Conservation (phyloP, 1,140 invertebrate species). For the Micrasema minimum region DNA sequence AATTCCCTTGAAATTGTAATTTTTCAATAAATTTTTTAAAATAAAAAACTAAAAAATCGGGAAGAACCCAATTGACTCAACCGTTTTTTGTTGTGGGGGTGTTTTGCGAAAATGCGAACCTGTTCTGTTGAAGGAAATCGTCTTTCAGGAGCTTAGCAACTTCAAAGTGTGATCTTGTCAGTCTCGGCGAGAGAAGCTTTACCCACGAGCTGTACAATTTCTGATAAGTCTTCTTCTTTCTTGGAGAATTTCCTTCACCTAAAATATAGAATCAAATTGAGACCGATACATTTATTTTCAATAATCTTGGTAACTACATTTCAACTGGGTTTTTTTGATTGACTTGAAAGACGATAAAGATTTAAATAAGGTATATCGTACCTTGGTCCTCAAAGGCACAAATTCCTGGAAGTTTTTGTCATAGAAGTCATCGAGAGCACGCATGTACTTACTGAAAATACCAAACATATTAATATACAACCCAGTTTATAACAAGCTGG, state of each 20-base stretch:
- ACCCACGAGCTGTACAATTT: conserved; percentile 99
- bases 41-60: too few relatives aligned
- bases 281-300: neutral
- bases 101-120: too few relatives aligned
- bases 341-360: too few relatives aligned
- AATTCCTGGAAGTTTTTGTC: conserved; percentile 99
- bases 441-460: conserved; percentile 93
- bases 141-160: conserved; percentile 98
- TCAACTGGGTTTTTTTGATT: too few relatives aligned
- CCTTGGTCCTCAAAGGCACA: conserved; percentile 90
- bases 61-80: too few relatives aligned
- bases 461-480: conserved; percentile 17
- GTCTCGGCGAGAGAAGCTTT: conserved; percentile 98
- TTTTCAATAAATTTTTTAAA: too few relatives aligned
- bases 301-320: conserved; percentile 1
- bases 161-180: conserved; percentile 99
- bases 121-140: conserved; percentile 99
- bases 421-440: conserved; percentile 98
- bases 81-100: too few relatives aligned
- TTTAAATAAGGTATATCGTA: too few relatives aligned
- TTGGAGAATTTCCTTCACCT: conserved; percentile 95
- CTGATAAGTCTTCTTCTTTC: conserved; percentile 99
- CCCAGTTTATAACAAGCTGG: too few relatives aligned
- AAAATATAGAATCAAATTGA: conserved; percentile 27
- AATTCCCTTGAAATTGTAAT: too few relatives aligned